These are phyloP conservation scores for Marasmarcha lunaedactyla DNA, from an alignment of 2,888 invertebrate species.

Conservation along the genomic window DNA sequence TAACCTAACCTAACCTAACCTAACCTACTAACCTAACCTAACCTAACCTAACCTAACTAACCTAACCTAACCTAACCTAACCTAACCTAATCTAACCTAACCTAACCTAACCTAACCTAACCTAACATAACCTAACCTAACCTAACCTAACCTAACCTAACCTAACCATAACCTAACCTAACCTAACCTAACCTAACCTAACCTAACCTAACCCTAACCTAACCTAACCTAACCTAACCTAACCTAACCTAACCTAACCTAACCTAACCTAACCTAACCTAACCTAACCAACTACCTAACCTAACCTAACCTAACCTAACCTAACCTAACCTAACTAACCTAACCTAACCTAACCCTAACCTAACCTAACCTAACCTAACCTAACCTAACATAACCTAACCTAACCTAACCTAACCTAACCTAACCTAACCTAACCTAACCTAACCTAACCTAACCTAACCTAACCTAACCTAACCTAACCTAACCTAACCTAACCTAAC, in stretches of 20 bases:
- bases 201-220: slow-evolving; percentile 1
- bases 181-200: slow-evolving; percentile 1
- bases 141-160: slow-evolving; percentile 1
- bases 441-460: slow-evolving; percentile 1
- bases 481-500: slow-evolving; percentile 1
- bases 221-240: slow-evolving; percentile 1
- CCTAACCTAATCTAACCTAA: slow-evolving; percentile 1
- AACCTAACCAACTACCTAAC: not conserved
- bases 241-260: slow-evolving; percentile 1
- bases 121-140: slow-evolving; percentile 1
- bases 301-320: slow-evolving; percentile 1
- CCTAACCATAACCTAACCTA: slow-evolving; percentile 1
- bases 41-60: slow-evolving; percentile 1
- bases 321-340: slow-evolving; percentile 1
- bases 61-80: slow-evolving; percentile 1
- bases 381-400: slow-evolving; percentile 1
- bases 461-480: slow-evolving; percentile 1
- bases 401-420: slow-evolving; percentile 1
- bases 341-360: slow-evolving; percentile 1
- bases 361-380: slow-evolving; percentile 1
- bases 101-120: slow-evolving; percentile 1
- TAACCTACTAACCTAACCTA: slow-evolving; percentile 1
- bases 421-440: slow-evolving; percentile 1
- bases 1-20: slow-evolving; percentile 1
- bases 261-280: slow-evolving; percentile 1